A percentile compares a stretch with the other conserved stretches of the same genome.
These are phyloP conservation scores for Zaprionus vittiger DNA, from an alignment of 1,140 invertebrate species.

Conservation along the genomic window DNA sequence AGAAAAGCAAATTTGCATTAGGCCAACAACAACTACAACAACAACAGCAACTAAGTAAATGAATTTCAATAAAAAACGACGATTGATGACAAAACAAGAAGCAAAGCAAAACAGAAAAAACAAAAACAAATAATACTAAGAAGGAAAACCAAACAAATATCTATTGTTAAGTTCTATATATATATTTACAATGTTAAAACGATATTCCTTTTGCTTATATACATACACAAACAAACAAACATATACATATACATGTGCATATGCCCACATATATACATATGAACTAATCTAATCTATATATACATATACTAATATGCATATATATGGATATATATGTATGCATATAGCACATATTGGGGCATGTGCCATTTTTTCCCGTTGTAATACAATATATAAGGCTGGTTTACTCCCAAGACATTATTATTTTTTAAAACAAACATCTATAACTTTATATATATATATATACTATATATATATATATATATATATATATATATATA, in stretches of 20 bases:
- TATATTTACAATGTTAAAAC: slow-evolving; percentile 64
- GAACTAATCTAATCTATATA: slow-evolving; percentile 21
- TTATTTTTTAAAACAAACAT: slow-evolving; percentile 69
- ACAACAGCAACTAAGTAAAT: slow-evolving; percentile 36
- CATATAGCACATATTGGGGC: slow-evolving; percentile 55
- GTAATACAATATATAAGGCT: slow-evolving; percentile 84
- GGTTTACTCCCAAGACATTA: slow-evolving; percentile 84
- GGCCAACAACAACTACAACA: slow-evolving; percentile 43
- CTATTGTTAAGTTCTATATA: slow-evolving; percentile 54
- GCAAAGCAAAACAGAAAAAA: slow-evolving; percentile 18
- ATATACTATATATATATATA: slow-evolving; percentile 33
- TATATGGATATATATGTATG: slow-evolving; percentile 42
- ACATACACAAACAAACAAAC: slow-evolving; percentile 46
- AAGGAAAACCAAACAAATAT: slow-evolving; percentile 34
- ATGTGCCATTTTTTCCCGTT: slow-evolving; percentile 78
- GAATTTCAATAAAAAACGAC: slow-evolving; percentile 31
- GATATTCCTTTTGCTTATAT: slow-evolving; percentile 80
- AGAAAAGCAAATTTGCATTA: slow-evolving; percentile 44
- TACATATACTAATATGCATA: slow-evolving; percentile 26
- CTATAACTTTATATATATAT: slow-evolving; percentile 39
- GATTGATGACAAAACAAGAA: slow-evolving; percentile 26
- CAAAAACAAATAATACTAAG: slow-evolving; percentile 30
- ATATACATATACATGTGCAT: slow-evolving; percentile 59
- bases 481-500: slow-evolving; percentile 39
- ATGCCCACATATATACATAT: slow-evolving; percentile 48